phyloP scores from a whole-genome alignment of 2,888 invertebrate species.

The Oxycera nigricornis region DNA sequence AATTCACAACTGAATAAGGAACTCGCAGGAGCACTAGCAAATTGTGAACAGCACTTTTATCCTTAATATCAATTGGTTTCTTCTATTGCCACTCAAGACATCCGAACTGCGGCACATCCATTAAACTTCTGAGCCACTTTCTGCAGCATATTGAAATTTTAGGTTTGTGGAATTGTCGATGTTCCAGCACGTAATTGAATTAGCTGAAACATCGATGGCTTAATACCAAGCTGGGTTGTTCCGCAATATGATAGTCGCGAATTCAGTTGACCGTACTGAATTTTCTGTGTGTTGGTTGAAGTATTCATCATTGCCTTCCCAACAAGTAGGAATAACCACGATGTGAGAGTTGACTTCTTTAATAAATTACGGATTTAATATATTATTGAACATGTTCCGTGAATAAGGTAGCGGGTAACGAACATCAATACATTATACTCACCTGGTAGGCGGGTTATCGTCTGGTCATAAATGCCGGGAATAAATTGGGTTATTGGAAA shows the following conservation, averaged over 20 bases:
- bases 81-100: constrained; percentile 51
- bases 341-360: no score
- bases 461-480: background rate
- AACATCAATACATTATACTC: background rate
- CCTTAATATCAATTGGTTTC: background rate
- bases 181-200: constrained; percentile 59
- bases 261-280: no score
- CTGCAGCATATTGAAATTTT: constrained; percentile 48
- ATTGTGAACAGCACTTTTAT: background rate
- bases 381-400: no score
- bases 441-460: background rate
- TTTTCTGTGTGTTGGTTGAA: background rate
- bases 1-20: background rate
- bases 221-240: background rate
- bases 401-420: no score
- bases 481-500: constrained; percentile 40
- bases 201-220: constrained; percentile 44
- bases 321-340: no score
- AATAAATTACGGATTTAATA: no score
- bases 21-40: background rate
- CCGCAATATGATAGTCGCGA: background rate
- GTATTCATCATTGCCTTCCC: background rate
- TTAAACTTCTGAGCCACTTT: constrained; percentile 57
- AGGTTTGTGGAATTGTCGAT: constrained; percentile 51
- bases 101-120: constrained; percentile 59